Conservation (phyloP, 2,113 vertebrate genomes). For the Ophthalmolycus amberensis region DNA sequence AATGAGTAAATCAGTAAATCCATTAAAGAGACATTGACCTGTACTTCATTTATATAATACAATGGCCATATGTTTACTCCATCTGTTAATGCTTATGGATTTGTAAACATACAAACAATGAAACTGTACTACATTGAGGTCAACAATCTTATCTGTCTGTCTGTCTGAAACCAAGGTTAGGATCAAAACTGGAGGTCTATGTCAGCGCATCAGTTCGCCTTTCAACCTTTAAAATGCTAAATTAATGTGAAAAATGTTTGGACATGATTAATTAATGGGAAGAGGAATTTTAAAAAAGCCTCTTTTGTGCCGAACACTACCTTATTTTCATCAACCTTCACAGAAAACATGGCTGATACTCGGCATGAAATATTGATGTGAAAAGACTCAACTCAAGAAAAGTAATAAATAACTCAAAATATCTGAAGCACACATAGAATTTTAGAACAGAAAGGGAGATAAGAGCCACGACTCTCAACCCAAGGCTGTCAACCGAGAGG, state of each 20-base stretch:
- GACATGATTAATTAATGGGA: conserved; percentile 42
- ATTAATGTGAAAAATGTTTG: conserved; percentile 31
- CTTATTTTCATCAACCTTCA: conserved; percentile 40
- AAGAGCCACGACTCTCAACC: conserved; percentile 56
- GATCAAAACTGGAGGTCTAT: background rate
- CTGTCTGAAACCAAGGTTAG: background rate
- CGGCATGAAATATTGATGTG: conserved; percentile 56
- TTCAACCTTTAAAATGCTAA: conserved; percentile 29
- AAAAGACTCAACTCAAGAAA: conserved; percentile 57
- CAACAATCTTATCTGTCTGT: background rate
- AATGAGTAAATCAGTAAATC: conserved; percentile 61
- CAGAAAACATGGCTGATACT: conserved; percentile 37
- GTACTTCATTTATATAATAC: conserved; percentile 54
- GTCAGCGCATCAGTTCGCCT: conserved; percentile 29
- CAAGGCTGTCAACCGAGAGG: conserved; percentile 68
- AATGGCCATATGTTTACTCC: conserved; percentile 70
- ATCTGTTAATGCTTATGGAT: conserved; percentile 67
- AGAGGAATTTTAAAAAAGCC: conserved; percentile 12
- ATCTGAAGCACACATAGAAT: conserved; percentile 67
- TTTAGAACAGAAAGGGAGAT: conserved; percentile 58
- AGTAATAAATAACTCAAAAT: conserved; percentile 62
- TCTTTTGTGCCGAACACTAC: conserved; percentile 11
- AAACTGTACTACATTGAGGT: conserved; percentile 23
- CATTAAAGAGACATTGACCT: conserved; percentile 52
- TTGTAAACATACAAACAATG: conserved; percentile 19